Percentiles rank a stretch among this genome's conserved stretches.
These are phyloP conservation scores for Leucania comma DNA, from an alignment of 2,888 invertebrate genomes.

Conservation along the genomic window DNA sequence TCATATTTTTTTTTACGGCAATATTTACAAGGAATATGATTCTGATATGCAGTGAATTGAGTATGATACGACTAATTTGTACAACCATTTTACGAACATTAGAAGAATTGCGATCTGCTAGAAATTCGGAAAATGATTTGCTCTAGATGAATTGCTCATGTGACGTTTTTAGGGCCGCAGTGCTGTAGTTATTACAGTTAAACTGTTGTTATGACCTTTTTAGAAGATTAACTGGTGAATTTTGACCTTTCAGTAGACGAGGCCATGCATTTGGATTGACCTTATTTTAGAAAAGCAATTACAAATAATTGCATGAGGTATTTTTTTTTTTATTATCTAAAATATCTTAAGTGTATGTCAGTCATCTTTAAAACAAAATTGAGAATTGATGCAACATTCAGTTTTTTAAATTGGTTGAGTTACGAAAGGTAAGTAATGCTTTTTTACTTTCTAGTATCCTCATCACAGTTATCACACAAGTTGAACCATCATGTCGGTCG, in stretches of 20 bases:
- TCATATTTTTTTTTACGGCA: too few species aligned
- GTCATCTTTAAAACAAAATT: neutral
- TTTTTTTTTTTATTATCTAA: neutral
- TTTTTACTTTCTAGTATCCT: too few species aligned
- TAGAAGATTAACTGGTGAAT: constrained; percentile 2
- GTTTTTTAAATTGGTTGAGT: neutral
- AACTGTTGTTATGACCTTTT: neutral
- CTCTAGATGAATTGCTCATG: too few species aligned
- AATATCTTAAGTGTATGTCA: neutral
- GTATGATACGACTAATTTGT: too few species aligned
- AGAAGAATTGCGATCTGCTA: too few species aligned
- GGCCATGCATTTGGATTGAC: constrained; percentile 20
- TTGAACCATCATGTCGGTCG: too few species aligned
- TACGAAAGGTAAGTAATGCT: neutral
- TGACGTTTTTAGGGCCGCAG: too few species aligned
- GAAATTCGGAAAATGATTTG: too few species aligned
- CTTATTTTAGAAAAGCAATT: constrained; percentile 4
- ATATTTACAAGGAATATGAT: too few species aligned
- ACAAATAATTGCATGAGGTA: neutral
- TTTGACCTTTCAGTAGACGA: constrained; percentile 28
- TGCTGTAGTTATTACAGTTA: neutral
- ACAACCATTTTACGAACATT: too few species aligned
- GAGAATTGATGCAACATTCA: neutral
- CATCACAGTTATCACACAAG: too few species aligned
- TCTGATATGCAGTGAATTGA: too few species aligned